Percentiles rank a stretch among this genome's conserved stretches.
These are phyloP conservation scores for Scaptomyza montana DNA, from an alignment of 1,140 invertebrate genomes.

Conservation along the genomic window DNA sequence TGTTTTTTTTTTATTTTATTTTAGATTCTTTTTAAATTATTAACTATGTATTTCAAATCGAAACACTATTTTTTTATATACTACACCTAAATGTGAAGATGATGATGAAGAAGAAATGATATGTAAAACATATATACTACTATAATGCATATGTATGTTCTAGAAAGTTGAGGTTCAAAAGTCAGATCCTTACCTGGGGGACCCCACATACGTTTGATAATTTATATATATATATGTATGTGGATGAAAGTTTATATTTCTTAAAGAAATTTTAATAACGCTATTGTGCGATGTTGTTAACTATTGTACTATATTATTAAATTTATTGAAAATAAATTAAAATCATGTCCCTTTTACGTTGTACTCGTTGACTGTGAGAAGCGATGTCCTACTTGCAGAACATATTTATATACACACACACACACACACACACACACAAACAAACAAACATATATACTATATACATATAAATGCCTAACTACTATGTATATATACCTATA, in stretches of 20 bases:
- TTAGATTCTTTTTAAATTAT: slow-evolving; percentile 40
- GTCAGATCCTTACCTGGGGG: slow-evolving; percentile 18
- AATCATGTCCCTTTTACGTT: slow-evolving; percentile 47
- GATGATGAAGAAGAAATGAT: slow-evolving; percentile 7
- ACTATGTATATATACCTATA: slow-evolving; percentile 47
- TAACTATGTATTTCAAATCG: slow-evolving; percentile 53
- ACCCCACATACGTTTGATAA: slow-evolving; percentile 58
- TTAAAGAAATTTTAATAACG: slow-evolving; percentile 84
- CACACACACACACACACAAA: slow-evolving; percentile 30
- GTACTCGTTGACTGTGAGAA: slow-evolving; percentile 34
- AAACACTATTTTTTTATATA: slow-evolving; percentile 74
- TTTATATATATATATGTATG: slow-evolving; percentile 69
- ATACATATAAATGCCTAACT: slow-evolving; percentile 29
- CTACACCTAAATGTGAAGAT: slow-evolving; percentile 29
- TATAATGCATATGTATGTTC: slow-evolving; percentile 21
- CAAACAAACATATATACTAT: slow-evolving; percentile 26
- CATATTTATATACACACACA: slow-evolving; percentile 10
- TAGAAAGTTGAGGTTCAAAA: slow-evolving; percentile 29
- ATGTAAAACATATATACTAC: background rate
- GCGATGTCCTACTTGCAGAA: slow-evolving; percentile 22
- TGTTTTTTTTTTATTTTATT: slow-evolving; percentile 45
- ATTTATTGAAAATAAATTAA: slow-evolving; percentile 59
- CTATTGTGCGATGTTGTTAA: slow-evolving; percentile 83
- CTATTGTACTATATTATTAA: slow-evolving; percentile 78
- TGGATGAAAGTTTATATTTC: slow-evolving; percentile 83